Percentiles rank a stretch among this genome's conserved stretches.
Conservation (phyloP, 2,888 invertebrate genomes). For the Nemapogon koenigi region DNA sequence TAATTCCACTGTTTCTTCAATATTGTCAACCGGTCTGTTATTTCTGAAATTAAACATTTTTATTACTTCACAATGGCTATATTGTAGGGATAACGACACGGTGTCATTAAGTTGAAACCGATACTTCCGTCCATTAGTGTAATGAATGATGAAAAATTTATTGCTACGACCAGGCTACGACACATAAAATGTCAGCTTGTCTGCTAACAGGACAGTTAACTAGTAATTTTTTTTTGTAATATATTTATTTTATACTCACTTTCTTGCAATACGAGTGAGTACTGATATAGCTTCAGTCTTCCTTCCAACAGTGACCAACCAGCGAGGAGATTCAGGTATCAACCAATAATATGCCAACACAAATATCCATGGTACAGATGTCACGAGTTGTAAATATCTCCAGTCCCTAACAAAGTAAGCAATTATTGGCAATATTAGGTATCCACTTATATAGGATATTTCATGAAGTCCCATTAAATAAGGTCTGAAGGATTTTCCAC, state of each 20-base stretch:
- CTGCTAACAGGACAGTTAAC: too few relatives aligned
- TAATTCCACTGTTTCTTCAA: conserved; percentile 34
- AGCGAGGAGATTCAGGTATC: conserved; percentile 81
- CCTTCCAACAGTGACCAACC: conserved; percentile 74
- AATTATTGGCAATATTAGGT: conserved; percentile 61
- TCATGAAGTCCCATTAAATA: conserved; percentile 63
- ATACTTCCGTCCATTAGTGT: too few relatives aligned
- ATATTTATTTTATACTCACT: conserved; percentile 22
- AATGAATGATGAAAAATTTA: too few relatives aligned
- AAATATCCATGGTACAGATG: conserved; percentile 56
- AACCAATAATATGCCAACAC: conserved; percentile 70
- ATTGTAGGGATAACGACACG: too few relatives aligned
- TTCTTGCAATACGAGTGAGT: conserved; percentile 69
- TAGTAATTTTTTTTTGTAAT: neutral
- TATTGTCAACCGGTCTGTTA: conserved; percentile 31
- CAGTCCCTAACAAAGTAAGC: conserved; percentile 67
- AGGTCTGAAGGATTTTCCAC: conserved; percentile 61
- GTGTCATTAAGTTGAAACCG: too few relatives aligned
- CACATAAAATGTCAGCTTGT: too few relatives aligned
- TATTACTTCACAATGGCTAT: neutral
- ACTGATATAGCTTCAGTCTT: conserved; percentile 67
- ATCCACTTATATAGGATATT: conserved; percentile 60
- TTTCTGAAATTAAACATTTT: conserved; percentile 33
- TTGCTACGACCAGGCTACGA: too few relatives aligned
- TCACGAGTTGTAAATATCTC: conserved; percentile 63